Conservation (phyloP, 2,888 invertebrate genomes). For the Lydus trimaculatus region DNA sequence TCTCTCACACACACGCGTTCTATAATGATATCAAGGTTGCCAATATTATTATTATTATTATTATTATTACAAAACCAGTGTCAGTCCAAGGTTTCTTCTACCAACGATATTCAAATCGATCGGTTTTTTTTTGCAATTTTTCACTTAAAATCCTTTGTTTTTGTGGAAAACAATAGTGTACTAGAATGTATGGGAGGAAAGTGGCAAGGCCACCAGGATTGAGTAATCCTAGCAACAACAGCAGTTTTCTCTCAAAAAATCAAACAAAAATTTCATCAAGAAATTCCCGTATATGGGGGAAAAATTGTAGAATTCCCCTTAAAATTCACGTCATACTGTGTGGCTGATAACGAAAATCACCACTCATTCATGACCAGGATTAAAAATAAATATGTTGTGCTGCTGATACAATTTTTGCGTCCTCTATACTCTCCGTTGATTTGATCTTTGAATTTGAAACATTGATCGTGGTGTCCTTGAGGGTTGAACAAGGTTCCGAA, state of each 20-base stretch:
- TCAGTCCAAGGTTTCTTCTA: background rate
- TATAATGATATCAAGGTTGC: background rate
- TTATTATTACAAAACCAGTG: background rate
- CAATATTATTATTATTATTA: no score
- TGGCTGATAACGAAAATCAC: background rate
- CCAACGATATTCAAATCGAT: no score
- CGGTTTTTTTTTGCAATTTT: no score
- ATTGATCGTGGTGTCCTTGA: constrained; percentile 8
- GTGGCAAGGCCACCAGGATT: background rate
- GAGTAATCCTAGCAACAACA: background rate
- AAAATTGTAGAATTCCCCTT: no score
- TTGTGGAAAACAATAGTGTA: no score
- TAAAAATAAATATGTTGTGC: background rate
- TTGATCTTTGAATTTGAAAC: background rate
- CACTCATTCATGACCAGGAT: background rate
- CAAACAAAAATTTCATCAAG: background rate
- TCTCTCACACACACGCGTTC: background rate
- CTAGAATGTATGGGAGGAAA: background rate
- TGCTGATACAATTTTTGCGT: background rate
- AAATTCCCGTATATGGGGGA: no score
- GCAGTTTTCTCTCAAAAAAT: background rate
- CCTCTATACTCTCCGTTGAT: background rate
- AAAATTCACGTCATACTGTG: background rate
- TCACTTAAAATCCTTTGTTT: no score
- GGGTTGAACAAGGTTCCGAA: constrained; percentile 11